Evolutionary conservation across 2,888 invertebrate genomes (phyloP).

Genomic region (Eupithecia exiguata): DNA sequence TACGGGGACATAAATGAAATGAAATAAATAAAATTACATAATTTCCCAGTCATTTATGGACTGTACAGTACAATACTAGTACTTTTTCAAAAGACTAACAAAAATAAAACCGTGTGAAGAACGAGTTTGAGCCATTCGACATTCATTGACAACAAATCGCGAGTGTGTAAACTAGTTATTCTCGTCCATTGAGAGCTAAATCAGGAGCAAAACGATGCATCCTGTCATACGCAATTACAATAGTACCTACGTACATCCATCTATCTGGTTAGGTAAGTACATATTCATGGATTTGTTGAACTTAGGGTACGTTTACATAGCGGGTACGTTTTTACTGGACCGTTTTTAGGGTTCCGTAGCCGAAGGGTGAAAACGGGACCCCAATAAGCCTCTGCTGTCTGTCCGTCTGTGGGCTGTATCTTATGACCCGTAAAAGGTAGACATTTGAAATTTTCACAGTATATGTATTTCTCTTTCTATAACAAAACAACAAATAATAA

Average conservation of each 20-base stretch:
- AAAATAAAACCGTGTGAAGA: constrained; percentile 22
- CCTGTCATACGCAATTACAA: constrained; percentile 33
- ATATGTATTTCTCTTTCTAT: no score
- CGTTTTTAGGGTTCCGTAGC: no score
- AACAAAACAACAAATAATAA: no score
- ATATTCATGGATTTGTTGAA: constrained; percentile 4
- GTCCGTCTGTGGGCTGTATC: no score
- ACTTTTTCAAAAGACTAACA: constrained; percentile 11
- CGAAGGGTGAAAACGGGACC: no score
- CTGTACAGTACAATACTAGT: constrained; percentile 5
- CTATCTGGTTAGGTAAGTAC: no score
- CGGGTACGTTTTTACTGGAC: no score
- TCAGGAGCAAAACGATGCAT: constrained; percentile 30
- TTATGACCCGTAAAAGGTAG: no score
- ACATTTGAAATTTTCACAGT: no score
- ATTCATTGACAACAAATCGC: constrained; percentile 33
- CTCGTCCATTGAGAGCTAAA: constrained; percentile 26
- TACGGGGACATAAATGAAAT: no score
- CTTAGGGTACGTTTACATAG: not conserved
- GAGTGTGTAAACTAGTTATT: constrained; percentile 24
- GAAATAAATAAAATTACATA: constrained; percentile 15
- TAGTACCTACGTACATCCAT: not conserved
- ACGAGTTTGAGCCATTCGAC: constrained; percentile 11
- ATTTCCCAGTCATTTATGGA: not conserved
- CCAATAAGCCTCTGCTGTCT: no score